A percentile compares a stretch with the other conserved stretches of the same genome.
phyloP scores from a whole-genome alignment of 2,888 invertebrate genomes.

The Xylota sylvarum region DNA sequence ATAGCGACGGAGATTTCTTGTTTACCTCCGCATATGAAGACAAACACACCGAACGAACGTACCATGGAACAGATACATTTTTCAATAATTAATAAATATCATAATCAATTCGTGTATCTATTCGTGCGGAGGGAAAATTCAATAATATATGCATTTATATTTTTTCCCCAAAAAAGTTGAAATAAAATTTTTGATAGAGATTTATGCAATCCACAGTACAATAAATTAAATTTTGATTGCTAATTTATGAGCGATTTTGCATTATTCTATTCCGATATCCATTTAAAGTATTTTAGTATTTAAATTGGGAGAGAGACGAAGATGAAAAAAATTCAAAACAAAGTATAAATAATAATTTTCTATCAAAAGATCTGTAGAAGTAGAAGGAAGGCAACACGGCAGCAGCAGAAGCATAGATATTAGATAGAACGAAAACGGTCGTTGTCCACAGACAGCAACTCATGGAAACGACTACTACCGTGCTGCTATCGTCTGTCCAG shows the following conservation, averaged over 20 bases:
- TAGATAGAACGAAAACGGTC: constrained; percentile 20
- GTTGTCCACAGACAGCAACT: constrained; percentile 26
- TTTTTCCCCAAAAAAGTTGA: constrained; percentile 11
- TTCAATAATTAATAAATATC: constrained; percentile 76
- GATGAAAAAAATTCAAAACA: constrained; percentile 58
- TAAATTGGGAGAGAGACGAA: constrained; percentile 16
- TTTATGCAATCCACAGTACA: constrained; percentile 60
- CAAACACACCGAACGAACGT: background rate
- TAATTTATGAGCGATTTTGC: constrained; percentile 74
- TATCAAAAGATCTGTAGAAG: background rate
- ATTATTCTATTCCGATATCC: constrained; percentile 52
- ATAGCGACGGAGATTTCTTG: constrained; percentile 43
- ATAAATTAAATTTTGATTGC: constrained; percentile 73
- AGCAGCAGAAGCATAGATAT: background rate
- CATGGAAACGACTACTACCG: constrained; percentile 43
- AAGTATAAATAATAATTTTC: constrained; percentile 63
- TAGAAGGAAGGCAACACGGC: background rate
- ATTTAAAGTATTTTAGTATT: constrained; percentile 56
- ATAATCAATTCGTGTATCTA: constrained; percentile 66
- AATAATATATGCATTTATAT: constrained; percentile 58
- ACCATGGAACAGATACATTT: constrained; percentile 68
- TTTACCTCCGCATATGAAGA: constrained; percentile 45
- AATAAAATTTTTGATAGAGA: constrained; percentile 40
- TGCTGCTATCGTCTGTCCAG: constrained; percentile 27
- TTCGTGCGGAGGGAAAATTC: constrained; percentile 46